phyloP scores from a whole-genome alignment of 1,140 invertebrate species.

The Diorhabda sublineata region DNA sequence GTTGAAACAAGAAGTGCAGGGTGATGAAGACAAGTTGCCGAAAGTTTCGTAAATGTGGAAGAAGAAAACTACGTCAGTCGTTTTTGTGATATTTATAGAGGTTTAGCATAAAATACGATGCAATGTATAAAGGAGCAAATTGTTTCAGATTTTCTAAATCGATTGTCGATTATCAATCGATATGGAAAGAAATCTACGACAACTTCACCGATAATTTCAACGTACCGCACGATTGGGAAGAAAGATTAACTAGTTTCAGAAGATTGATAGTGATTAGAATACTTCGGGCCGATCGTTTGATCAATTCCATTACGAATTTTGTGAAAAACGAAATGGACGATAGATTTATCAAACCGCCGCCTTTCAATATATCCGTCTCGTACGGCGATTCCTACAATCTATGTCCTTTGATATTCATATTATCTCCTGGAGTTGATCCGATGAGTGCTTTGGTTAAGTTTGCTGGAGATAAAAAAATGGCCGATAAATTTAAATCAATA shows the following conservation, averaged over 20 bases:
- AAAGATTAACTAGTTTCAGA: conserved; percentile 67
- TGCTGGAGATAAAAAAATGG: conserved; percentile 73
- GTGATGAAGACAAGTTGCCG: too few relatives aligned
- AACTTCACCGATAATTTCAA: conserved; percentile 54
- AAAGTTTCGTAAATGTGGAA: too few relatives aligned
- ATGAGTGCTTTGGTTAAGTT: conserved; percentile 74
- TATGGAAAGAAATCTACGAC: conserved; percentile 77
- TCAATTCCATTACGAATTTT: conserved; percentile 58
- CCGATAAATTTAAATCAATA: conserved; percentile 68
- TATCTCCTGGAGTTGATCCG: conserved; percentile 88
- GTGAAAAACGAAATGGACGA: conserved; percentile 69
- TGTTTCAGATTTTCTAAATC: conserved; percentile 46
- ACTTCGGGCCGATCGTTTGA: conserved; percentile 79
- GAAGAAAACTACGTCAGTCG: too few relatives aligned
- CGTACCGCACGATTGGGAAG: conserved; percentile 65
- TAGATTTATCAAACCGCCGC: conserved; percentile 78
- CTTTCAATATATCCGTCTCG: conserved; percentile 81
- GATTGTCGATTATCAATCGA: conserved; percentile 51
- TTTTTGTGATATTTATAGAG: too few relatives aligned
- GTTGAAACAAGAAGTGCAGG: too few relatives aligned
- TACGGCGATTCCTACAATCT: conserved; percentile 78
- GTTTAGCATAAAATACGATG: too few relatives aligned
- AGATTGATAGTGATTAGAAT: conserved; percentile 76
- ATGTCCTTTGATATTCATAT: conserved; percentile 85
- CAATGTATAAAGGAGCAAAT: neutral